Evolutionary conservation across 1,140 invertebrate species (phyloP), one percentile per base, ranked within the genome.

Genomic region (Drosophila sechellia): DNA sequence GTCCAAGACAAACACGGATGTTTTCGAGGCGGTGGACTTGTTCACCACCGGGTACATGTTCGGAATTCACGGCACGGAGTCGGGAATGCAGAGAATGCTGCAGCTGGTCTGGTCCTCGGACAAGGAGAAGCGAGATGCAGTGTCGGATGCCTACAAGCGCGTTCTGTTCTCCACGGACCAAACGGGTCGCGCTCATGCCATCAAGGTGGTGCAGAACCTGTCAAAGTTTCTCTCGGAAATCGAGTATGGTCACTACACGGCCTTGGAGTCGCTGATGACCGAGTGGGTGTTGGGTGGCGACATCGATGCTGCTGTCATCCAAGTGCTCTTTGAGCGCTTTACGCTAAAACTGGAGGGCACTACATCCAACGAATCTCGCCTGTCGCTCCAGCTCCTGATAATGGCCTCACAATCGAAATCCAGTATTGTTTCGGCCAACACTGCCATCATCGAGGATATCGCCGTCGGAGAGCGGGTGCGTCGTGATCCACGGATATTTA

Each of bases 21-120:
- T 97, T 0, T 94, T 95, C 39, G 97, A 98, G 93, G 95, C 97
- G 0, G 96, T 98, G 43, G 95, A 96, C 52, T 96, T 98, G 86
- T 96, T 98, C 71, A 96, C 96, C 0, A 95, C 95, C 0, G 96
- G 96, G 4, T 96, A 95, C 86, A 94, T 96, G 80, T 97, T 97
- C 90, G 95, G 95, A 50, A 94, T 98, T 13, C 93, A 94, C 40
- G 95, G 96, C 6, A 95, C 96, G 11, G 94, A 95, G 79, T 75
- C 92, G 25, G 96, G 96, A 11, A 94, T 98, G 25, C 93, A 94
- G 13, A 94, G 95, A 78, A 97, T 98, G 94, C 91, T 98, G 48
- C 93, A 94, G 50, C 94, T 98, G 64, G 94, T 97, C 2, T 96
- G 95, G 94, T 95, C 95, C 45, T 84, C 90, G 3, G 90, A 91